A percentile compares a stretch with the other conserved stretches of the same genome.
Evolutionary conservation across 2,888 invertebrate genomes (phyloP).

Genomic region (Neria commutata): DNA sequence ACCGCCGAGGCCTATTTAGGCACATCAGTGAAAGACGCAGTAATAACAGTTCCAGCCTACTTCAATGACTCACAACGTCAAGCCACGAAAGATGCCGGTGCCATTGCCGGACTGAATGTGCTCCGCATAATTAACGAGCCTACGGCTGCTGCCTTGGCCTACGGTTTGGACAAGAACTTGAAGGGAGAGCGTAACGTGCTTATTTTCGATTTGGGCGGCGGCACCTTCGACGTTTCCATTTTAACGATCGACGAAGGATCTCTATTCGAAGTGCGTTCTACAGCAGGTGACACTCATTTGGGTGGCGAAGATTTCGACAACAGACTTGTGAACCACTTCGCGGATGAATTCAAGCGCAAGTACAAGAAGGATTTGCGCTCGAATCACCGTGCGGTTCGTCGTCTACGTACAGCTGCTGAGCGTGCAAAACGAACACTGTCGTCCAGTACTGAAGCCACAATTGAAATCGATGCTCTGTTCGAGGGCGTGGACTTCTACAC

Average conservation of each 20-base stretch:
- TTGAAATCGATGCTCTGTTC: conserved; percentile 76
- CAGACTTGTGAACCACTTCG: conserved; percentile 82
- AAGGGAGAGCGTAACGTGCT: conserved; percentile 81
- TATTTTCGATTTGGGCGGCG: conserved; percentile 71
- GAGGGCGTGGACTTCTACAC: conserved; percentile 77
- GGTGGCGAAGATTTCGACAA: conserved; percentile 93
- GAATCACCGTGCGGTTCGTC: conserved; percentile 71
- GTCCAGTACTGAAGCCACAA: conserved; percentile 77
- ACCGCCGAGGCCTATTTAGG: conserved; percentile 89
- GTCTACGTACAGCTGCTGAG: conserved; percentile 77
- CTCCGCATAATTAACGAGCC: conserved; percentile 92
- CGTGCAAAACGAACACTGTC: conserved; percentile 78
- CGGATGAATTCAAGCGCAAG: conserved; percentile 85
- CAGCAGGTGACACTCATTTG: conserved; percentile 90
- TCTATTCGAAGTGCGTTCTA: conserved; percentile 90
- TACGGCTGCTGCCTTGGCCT: conserved; percentile 89
- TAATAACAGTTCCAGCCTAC: conserved; percentile 89
- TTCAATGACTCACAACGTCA: conserved; percentile 89
- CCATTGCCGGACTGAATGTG: conserved; percentile 87
- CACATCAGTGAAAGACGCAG: conserved; percentile 80
- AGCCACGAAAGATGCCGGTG: conserved; percentile 93
- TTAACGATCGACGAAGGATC: conserved; percentile 89
- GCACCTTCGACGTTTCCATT: conserved; percentile 94
- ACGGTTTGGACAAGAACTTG: conserved; percentile 86
- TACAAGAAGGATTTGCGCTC: conserved; percentile 71